These are phyloP conservation scores for Siniperca obscura DNA, from an alignment of 2,797 vertebrate genomes.

Conservation along the genomic window DNA sequence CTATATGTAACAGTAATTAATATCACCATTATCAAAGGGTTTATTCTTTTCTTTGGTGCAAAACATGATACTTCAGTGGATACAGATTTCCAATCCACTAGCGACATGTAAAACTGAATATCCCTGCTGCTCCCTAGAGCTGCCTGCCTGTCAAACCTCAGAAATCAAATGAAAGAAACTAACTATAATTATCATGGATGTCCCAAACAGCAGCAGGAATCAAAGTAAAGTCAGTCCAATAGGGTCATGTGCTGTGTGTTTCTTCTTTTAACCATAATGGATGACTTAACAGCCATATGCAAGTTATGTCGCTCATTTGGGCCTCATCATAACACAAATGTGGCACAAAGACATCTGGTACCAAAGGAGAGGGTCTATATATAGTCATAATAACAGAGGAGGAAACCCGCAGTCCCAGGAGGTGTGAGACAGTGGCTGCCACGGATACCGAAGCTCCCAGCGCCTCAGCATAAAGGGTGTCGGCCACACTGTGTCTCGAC, in stretches of 20 bases:
- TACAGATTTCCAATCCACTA: slow-evolving; percentile 14
- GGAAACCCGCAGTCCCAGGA: slow-evolving; percentile 70
- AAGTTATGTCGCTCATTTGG: slow-evolving; percentile 44
- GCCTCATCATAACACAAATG: slow-evolving; percentile 42
- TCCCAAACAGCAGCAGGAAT: slow-evolving; percentile 8
- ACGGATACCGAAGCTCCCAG: slow-evolving; percentile 61
- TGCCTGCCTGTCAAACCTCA: slow-evolving; percentile 24
- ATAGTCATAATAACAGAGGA: slow-evolving; percentile 80
- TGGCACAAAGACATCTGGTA: slow-evolving; percentile 67
- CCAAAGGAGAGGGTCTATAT: slow-evolving; percentile 71
- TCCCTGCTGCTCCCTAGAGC: neutral
- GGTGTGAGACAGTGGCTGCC: slow-evolving; percentile 75
- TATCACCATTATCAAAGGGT: neutral
- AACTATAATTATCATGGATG: neutral
- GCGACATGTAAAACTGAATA: slow-evolving; percentile 1
- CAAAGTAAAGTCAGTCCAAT: neutral
- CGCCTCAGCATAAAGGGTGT: slow-evolving; percentile 50
- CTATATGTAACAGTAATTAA: neutral
- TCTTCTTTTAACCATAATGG: slow-evolving; percentile 20
- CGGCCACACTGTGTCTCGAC: slow-evolving; percentile 39
- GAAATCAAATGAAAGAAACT: neutral
- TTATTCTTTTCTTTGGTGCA: neutral
- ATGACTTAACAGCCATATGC: slow-evolving; percentile 4
- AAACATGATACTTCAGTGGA: neutral
- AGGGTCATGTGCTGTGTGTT: neutral